phyloP scores from a whole-genome alignment of 2,888 invertebrate genomes.

The Oligia latruncula region DNA sequence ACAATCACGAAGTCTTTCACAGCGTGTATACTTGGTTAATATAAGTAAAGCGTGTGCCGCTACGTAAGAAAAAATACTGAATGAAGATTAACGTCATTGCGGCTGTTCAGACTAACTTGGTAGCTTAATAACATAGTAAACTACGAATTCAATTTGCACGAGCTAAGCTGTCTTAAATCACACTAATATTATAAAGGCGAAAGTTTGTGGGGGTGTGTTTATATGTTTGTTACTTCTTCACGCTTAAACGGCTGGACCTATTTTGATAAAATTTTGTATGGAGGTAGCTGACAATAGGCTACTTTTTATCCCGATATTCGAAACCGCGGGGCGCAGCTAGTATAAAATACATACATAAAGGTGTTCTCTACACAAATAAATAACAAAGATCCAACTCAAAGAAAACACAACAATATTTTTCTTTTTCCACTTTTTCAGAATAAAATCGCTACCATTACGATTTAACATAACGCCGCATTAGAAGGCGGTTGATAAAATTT shows the following conservation, averaged over 20 bases:
- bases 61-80: too few species aligned
- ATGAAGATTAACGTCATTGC: neutral
- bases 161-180: neutral
- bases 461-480: conserved; percentile 81
- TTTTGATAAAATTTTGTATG: too few species aligned
- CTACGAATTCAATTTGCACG: neutral
- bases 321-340: too few species aligned
- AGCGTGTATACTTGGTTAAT: too few species aligned
- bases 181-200: too few species aligned
- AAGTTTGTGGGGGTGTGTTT: too few species aligned
- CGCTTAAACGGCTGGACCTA: too few species aligned
- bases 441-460: conserved; percentile 58
- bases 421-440: conserved; percentile 19
- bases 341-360: neutral
- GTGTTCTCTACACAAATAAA: neutral
- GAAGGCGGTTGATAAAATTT: conserved; percentile 80
- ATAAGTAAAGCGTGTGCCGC: too few species aligned
- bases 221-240: too few species aligned
- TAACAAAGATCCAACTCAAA: neutral
- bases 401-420: conserved; percentile 12
- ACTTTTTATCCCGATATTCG: too few species aligned
- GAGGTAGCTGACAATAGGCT: too few species aligned
- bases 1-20: too few species aligned
- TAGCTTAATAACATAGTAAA: neutral
- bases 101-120: neutral